phyloP scores from a whole-genome alignment of 2,888 invertebrate genomes.

The Lottia gigantea region DNA sequence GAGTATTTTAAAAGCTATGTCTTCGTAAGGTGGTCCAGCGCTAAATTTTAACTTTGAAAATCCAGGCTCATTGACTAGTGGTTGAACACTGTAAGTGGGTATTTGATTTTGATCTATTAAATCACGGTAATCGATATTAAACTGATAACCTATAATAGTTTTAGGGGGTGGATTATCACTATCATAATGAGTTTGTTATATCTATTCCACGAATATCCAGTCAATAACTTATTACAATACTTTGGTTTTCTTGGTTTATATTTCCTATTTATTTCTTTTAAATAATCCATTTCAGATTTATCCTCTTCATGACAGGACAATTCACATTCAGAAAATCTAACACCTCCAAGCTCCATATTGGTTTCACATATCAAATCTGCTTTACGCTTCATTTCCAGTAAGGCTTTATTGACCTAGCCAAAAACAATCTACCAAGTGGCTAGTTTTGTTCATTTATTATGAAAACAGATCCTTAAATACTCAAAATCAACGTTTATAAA shows the following conservation, averaged over 20 bases:
- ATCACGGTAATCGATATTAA: slow-evolving; percentile 99
- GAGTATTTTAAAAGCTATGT: slow-evolving; percentile 24
- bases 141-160: slow-evolving; percentile 98
- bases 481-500: too few species aligned
- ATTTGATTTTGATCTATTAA: slow-evolving; percentile 89
- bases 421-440: too few species aligned
- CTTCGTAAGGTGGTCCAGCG: slow-evolving; percentile 24
- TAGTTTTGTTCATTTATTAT: too few species aligned
- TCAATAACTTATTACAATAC: slow-evolving; percentile 17
- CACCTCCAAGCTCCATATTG: too few species aligned
- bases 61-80: slow-evolving; percentile 2
- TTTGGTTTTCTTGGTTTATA: slow-evolving; percentile 4
- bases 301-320: too few species aligned
- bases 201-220: slow-evolving; percentile 99
- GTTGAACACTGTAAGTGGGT: slow-evolving; percentile 70
- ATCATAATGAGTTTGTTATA: slow-evolving; percentile 99
- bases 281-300: too few species aligned
- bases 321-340: too few species aligned
- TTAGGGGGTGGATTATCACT: slow-evolving; percentile 99
- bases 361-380: too few species aligned
- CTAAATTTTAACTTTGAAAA: slow-evolving; percentile 14
- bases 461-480: too few species aligned
- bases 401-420: too few species aligned
- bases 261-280: not conserved
- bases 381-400: too few species aligned